A percentile compares a stretch with the other conserved stretches of the same genome.
Conservation (phyloP, 2,113 vertebrate genomes). For the Pholis gunnellus region DNA sequence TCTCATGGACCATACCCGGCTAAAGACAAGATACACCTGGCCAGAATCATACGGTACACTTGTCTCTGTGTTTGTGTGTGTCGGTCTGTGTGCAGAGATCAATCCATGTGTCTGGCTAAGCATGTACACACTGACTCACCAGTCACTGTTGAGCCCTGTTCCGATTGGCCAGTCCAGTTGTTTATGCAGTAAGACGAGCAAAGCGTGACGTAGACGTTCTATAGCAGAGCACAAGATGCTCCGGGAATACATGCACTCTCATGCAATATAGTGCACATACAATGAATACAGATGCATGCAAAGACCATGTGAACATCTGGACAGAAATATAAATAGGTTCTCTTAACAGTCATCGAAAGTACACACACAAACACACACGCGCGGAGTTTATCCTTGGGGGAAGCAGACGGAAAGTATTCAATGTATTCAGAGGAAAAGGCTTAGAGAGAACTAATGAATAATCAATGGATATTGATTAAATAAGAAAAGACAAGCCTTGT, state of each 20-base stretch:
- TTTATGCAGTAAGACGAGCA: constrained; percentile 22
- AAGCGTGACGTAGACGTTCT: constrained; percentile 17
- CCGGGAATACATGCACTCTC: constrained; percentile 21
- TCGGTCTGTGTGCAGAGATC: constrained; percentile 27
- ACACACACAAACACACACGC: neutral
- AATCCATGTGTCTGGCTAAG: constrained; percentile 60
- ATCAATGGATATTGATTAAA: constrained; percentile 73
- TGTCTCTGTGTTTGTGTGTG: constrained; percentile 34
- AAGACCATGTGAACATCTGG: constrained; percentile 42
- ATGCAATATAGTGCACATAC: neutral
- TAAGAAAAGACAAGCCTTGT: constrained; percentile 57
- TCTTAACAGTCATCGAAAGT: neutral
- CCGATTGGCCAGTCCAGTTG: constrained; percentile 48
- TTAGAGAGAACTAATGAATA: constrained; percentile 72
- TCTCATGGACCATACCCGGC: constrained; percentile 94
- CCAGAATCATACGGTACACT: constrained; percentile 88
- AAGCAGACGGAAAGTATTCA: constrained; percentile 43
- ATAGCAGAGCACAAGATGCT: constrained; percentile 12
- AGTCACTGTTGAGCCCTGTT: constrained; percentile 10
- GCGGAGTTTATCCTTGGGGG: constrained; percentile 30
- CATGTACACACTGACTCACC: constrained; percentile 38
- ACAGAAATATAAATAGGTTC: constrained; percentile 40
- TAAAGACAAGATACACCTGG: constrained; percentile 95
- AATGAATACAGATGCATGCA: constrained; percentile 26
- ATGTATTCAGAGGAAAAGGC: constrained; percentile 63